Base-by-base conservation (phyloP, 2,888 invertebrate species). In the Pedicia rivosa region DNA sequence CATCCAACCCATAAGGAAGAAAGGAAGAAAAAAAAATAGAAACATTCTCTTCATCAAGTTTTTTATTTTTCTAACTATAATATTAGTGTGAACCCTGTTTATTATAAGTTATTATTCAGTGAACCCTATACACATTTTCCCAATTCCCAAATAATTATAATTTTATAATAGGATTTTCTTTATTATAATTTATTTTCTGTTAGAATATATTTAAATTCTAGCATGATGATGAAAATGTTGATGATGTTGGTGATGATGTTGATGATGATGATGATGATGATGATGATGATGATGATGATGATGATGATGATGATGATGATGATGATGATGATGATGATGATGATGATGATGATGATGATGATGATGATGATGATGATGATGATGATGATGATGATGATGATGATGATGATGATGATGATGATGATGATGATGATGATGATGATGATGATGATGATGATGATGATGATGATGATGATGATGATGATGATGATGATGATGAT, bases 241-340 rank as follows among this genome's bases (percentile, higher is more conserved):
- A 22, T 22, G 22, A 22, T 22, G 14, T n/a, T n/a, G n/a, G n/a
- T 27, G 27, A 27, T 27, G 27, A 12, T 27, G 27, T 14, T 27
- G 27, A 12, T 27, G 27, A 27, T 27, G 27, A 12, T 27, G 27
- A 27, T 27, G 27, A 12, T 27, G 27, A 27, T 27, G 27, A 12
- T 27, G 27, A 27, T 27, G 27, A 12, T 22, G 22, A 9, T 22
- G 22, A 22, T 22, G 22, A 22, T 22, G n/a, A 27, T 27, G 27
- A 27, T 27, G 27, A 12, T 27, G 27, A 27, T 27, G 27, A 12
- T 27, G 27, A 27, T 27, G 27, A 12, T 27, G 27, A 27, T 27
- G 27, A 12, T 27, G 27, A 27, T 27, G 27, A 12, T 27, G 27
- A 27, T 27, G 27, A 12, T 27, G 27, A 27, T 27, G 27, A 12